phyloP scores from a whole-genome alignment of 2,113 vertebrate species.

The Pao palembangensis region DNA sequence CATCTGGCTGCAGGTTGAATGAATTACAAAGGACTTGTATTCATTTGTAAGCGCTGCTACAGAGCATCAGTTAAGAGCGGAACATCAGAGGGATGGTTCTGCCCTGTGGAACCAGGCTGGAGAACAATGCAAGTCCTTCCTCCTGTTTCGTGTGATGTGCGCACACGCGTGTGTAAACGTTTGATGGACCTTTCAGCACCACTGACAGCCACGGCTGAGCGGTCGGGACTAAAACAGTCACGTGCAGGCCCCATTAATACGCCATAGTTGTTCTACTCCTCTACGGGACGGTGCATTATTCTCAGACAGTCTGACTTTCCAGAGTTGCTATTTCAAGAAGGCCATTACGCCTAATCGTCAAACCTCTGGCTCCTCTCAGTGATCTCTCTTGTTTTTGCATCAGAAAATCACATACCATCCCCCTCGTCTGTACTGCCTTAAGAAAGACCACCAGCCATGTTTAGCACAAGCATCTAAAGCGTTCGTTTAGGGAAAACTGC shows the following conservation, averaged over 20 bases:
- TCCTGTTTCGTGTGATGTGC: too few species aligned
- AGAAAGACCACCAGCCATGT: too few species aligned
- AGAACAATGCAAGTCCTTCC: constrained; percentile 18
- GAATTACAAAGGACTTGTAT: constrained; percentile 29
- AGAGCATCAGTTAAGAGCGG: constrained; percentile 21
- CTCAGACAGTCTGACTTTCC: constrained; percentile 51
- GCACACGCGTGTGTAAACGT: too few species aligned
- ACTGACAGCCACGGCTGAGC: too few species aligned
- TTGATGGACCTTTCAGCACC: too few species aligned
- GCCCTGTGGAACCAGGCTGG: constrained; percentile 9
- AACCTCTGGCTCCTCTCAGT: constrained; percentile 49
- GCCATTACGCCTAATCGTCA: constrained; percentile 59
- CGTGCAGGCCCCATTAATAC: constrained; percentile 37
- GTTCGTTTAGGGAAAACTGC: too few species aligned
- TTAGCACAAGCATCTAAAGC: too few species aligned
- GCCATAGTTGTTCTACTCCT: constrained; percentile 52
- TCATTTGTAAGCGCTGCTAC: constrained; percentile 30
- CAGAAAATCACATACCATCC: too few species aligned
- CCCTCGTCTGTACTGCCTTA: too few species aligned
- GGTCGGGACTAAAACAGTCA: too few species aligned
- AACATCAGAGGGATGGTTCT: constrained; percentile 8
- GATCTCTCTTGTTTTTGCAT: too few species aligned
- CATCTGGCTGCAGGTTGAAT: constrained; percentile 45
- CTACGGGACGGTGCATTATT: constrained; percentile 47
- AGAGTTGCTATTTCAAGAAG: constrained; percentile 39